Conservation (phyloP, 2,113 vertebrate species). For the Centropristis striata region DNA sequence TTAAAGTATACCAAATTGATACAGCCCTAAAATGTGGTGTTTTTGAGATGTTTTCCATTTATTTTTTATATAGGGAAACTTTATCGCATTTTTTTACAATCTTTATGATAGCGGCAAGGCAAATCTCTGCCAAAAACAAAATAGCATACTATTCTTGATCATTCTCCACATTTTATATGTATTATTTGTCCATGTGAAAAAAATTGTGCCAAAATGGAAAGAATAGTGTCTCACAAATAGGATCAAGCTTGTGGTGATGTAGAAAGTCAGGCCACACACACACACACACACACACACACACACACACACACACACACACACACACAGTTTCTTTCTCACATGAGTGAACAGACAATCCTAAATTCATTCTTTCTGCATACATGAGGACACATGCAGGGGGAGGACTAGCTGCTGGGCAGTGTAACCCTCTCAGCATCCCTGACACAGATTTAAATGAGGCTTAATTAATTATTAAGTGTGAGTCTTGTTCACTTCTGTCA, state of each 20-base stretch:
- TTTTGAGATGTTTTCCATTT: too few relatives aligned
- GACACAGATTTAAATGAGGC: constrained; percentile 33
- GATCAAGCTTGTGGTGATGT: not conserved
- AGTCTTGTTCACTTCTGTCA: constrained; percentile 34
- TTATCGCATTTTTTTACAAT: too few relatives aligned
- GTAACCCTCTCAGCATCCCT: constrained; percentile 4
- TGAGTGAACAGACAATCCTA: not conserved
- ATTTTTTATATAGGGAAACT: too few relatives aligned
- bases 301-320: not conserved
- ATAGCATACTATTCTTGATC: too few relatives aligned
- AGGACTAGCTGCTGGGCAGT: not conserved
- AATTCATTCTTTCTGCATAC: not conserved
- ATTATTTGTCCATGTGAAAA: too few relatives aligned
- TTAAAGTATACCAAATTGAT: too few relatives aligned
- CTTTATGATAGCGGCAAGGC: too few relatives aligned
- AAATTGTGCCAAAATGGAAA: too few relatives aligned
- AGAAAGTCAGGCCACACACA: not conserved
- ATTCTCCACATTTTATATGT: too few relatives aligned
- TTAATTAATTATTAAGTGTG: constrained; percentile 23
- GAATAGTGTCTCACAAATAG: not conserved
- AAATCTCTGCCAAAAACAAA: too few relatives aligned
- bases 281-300: not conserved
- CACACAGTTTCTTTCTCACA: not conserved
- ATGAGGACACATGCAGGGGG: constrained; percentile 2
- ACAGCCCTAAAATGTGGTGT: too few relatives aligned